A percentile compares a stretch with the other conserved stretches of the same genome.
Conservation (phyloP, 2,113 vertebrate genomes). For the Parotia lawesii region DNA sequence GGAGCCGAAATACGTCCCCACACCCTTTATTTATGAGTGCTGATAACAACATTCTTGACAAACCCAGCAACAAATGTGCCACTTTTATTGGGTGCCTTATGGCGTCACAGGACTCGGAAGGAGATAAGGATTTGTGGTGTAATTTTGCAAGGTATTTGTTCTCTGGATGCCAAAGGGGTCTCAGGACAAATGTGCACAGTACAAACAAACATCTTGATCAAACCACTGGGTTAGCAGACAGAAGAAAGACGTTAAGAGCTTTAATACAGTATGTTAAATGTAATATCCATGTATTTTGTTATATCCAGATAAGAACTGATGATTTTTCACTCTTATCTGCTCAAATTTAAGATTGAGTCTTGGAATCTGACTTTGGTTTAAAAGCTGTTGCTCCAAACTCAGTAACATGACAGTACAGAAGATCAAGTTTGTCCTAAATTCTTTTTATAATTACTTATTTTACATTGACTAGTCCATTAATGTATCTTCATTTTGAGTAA, state of each 20-base stretch:
- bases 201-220: background rate
- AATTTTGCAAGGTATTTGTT: background rate
- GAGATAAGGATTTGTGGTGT: background rate
- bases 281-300: background rate
- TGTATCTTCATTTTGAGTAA: background rate
- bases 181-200: background rate
- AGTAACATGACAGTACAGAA: background rate
- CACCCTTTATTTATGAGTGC: background rate
- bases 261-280: background rate
- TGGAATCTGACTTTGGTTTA: background rate
- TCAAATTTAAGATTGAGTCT: background rate
- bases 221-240: background rate
- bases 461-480: background rate
- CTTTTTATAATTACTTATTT: background rate
- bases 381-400: background rate
- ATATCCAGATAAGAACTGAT: background rate
- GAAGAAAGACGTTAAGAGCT: background rate
- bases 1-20: fast-evolving
- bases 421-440: background rate
- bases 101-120: background rate
- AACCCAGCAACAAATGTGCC: background rate
- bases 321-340: background rate
- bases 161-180: background rate
- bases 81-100: background rate
- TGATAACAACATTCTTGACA: background rate